These are phyloP conservation scores for Laodelphax striatellus DNA, from an alignment of 1,140 invertebrate species.

Conservation along the genomic window DNA sequence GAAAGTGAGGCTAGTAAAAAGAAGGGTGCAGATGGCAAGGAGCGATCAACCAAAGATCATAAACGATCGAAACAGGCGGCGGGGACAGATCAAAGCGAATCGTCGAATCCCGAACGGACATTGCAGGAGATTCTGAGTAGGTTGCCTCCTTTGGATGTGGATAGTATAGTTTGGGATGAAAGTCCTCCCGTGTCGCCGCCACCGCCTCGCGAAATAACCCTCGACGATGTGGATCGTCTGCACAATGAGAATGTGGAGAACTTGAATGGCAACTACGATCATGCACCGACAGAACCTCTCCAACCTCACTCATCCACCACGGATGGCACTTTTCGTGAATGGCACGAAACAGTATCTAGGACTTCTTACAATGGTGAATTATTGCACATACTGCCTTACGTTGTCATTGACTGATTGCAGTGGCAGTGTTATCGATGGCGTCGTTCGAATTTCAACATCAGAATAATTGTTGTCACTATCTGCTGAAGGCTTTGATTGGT, in stretches of 20 bases:
- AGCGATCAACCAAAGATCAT: neutral
- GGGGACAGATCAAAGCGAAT: neutral
- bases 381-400: constrained; percentile 83
- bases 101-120: constrained; percentile 14
- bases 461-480: too few species aligned
- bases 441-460: too few species aligned
- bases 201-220: constrained; percentile 22
- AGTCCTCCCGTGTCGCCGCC: constrained; percentile 23
- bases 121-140: constrained; percentile 44
- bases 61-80: neutral
- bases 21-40: constrained; percentile 1
- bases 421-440: neutral
- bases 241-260: constrained; percentile 35
- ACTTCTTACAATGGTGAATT: constrained; percentile 55
- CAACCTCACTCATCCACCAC: neutral
- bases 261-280: constrained; percentile 50
- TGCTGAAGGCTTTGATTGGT: too few species aligned
- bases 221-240: constrained; percentile 33
- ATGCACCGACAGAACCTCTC: neutral
- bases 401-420: constrained; percentile 64
- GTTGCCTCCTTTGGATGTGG: constrained; percentile 47
- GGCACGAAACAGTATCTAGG: constrained; percentile 63
- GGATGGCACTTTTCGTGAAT: constrained; percentile 55
- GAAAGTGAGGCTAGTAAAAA: constrained; percentile 11
- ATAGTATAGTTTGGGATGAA: constrained; percentile 39